Evolutionary conservation across 2,113 vertebrate species (phyloP), one percentile per base, ranked within the genome.

Genomic region (Ceyx cyanopectus): DNA sequence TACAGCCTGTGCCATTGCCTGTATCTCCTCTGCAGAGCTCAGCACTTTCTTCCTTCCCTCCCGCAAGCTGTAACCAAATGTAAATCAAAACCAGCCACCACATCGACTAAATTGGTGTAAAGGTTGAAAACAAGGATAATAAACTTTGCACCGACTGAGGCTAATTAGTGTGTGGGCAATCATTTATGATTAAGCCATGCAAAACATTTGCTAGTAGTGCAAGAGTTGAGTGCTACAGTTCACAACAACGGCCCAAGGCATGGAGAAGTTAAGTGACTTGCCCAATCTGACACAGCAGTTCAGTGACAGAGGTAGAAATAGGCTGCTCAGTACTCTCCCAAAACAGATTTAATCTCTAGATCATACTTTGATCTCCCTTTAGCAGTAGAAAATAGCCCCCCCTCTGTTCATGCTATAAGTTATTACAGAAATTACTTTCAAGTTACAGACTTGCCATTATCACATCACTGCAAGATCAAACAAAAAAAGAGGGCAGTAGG

Each of bases 371-470:
- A 90, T 93, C 67, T 92, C 58, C 58, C 46, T 93, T 74, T 72
- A 91, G 69, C 61, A 87, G 46, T 46, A 91, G 68, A 81, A 84
- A 94, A 93, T 91, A 95, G 94, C 93, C 32, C 2, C 58, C 43
- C 24, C 40, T 95, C 82, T 93, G 66, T 94, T 93, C 86, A 77
- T 16, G 12, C 48, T 93, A 3, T 73, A 89, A 93, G 79, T 66
- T 75, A 78, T 93, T 85, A 85, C 41, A 91, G 40, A 94, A 94
- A 94, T 93, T 85, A 83, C 75, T 94, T 88, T 89, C 85, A 92
- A 92, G 91, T 93, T 92, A 93, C 86, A 94, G 63, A 58, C 73
- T 94, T 76, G 67, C 82, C 66, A 94, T 92, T 90, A 96, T 85
- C 81, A 94, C 79, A 89, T 87, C 20, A 32, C 60, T 75, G 58